Conservation (phyloP, 2,113 vertebrate species). For the Seriola rivoliana region DNA sequence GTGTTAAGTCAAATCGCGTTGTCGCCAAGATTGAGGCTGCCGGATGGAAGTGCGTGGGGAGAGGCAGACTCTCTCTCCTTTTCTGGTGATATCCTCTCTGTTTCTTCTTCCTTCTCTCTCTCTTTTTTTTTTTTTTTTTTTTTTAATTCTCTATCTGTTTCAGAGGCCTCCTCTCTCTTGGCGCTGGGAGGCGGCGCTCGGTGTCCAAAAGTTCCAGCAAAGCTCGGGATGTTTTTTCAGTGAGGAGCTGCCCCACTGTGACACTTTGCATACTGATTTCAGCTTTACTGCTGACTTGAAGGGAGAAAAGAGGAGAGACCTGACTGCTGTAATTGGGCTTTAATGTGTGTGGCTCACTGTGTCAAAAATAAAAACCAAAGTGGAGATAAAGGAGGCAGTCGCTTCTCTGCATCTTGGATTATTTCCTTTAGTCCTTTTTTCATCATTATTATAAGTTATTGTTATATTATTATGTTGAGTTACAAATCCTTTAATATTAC, state of each 20-base stretch:
- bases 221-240: constrained; percentile 54
- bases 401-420: background rate
- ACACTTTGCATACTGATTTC: constrained; percentile 72
- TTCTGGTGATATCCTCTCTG: constrained; percentile 51
- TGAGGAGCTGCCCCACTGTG: constrained; percentile 64
- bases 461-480: background rate
- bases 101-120: constrained; percentile 11
- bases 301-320: constrained; percentile 30
- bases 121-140: constrained; percentile 29
- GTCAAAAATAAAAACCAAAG: constrained; percentile 44
- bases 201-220: constrained; percentile 69
- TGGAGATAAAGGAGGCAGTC: background rate
- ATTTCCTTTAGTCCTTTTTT: background rate
- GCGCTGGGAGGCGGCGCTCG: constrained; percentile 44
- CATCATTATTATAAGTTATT: background rate
- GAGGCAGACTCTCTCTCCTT: constrained; percentile 42
- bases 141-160: constrained; percentile 46
- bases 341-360: constrained; percentile 33
- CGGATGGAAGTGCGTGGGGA: constrained; percentile 47
- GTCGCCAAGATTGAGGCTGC: constrained; percentile 66
- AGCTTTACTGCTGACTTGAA: constrained; percentile 64
- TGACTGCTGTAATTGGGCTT: constrained; percentile 37
- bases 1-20: constrained; percentile 73
- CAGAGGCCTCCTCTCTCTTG: constrained; percentile 41
- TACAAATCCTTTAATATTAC: background rate